Evolutionary conservation across 2,113 vertebrate species (phyloP).

Genomic region (Fulmarus glacialis): DNA sequence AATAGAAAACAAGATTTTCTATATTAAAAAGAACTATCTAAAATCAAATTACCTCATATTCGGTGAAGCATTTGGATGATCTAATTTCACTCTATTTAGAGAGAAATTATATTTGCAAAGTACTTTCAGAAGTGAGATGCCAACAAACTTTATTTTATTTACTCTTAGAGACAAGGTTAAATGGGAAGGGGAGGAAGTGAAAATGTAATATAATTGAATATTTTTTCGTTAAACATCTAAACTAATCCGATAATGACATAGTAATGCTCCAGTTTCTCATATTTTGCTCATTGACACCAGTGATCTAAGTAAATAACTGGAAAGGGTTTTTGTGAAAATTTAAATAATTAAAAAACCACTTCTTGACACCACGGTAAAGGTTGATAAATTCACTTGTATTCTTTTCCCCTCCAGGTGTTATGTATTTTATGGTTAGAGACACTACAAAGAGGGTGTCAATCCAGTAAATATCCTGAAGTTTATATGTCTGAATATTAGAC

Average conservation of each 20-base stretch:
- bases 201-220: neutral
- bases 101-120: neutral
- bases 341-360: neutral
- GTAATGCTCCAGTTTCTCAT: neutral
- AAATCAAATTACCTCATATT: neutral
- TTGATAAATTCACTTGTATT: neutral
- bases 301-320: neutral
- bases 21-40: neutral
- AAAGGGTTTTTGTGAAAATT: neutral
- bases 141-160: slow-evolving; percentile 5
- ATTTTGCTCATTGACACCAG: neutral
- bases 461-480: neutral
- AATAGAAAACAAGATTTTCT: neutral
- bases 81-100: neutral
- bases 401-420: neutral
- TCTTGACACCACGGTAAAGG: neutral
- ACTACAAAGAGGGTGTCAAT: neutral
- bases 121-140: neutral
- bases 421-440: neutral
- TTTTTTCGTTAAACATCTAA: neutral
- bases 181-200: neutral
- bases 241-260: neutral
- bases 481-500: neutral
- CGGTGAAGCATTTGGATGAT: neutral
- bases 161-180: neutral